A percentile compares a stretch with the other conserved stretches of the same genome.
Evolutionary conservation across 2,113 vertebrate genomes (phyloP).

Genomic region (Lontra canadensis): DNA sequence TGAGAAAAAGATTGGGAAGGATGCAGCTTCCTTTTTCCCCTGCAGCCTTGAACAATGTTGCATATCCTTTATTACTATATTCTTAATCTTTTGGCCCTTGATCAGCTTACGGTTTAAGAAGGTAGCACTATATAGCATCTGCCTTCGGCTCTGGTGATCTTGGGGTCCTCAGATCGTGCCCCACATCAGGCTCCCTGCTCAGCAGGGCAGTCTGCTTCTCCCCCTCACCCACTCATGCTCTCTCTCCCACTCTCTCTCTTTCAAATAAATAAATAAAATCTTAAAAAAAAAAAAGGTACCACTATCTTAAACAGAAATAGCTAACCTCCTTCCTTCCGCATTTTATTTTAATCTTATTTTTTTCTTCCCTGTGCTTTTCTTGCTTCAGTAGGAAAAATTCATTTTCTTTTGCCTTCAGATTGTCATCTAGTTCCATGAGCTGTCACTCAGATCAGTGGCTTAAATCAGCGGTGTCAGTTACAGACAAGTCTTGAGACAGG

Average conservation of each 20-base stretch:
- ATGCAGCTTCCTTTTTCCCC: background rate
- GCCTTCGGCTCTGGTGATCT: too few species aligned
- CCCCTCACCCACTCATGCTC: too few species aligned
- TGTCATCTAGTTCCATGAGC: background rate
- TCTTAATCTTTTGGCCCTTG: background rate
- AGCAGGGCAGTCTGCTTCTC: too few species aligned
- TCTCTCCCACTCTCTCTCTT: too few species aligned
- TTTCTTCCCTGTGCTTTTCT: background rate
- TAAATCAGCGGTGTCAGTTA: background rate
- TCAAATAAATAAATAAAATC: too few species aligned
- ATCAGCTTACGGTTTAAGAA: background rate
- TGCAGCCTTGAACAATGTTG: background rate
- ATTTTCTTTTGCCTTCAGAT: slow-evolving; percentile 21
- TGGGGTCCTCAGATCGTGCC: too few species aligned
- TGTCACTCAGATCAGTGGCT: background rate
- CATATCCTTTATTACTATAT: background rate
- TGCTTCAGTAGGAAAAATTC: background rate
- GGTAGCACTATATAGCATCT: background rate
- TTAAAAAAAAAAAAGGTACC: background rate
- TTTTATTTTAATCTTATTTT: background rate
- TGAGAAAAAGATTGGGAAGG: background rate
- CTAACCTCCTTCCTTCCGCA: background rate
- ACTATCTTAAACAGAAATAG: background rate
- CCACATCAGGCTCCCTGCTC: too few species aligned
- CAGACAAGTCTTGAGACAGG: background rate